These are phyloP conservation scores for Falco columbarius DNA, from an alignment of 2,797 vertebrate species.

Conservation along the genomic window DNA sequence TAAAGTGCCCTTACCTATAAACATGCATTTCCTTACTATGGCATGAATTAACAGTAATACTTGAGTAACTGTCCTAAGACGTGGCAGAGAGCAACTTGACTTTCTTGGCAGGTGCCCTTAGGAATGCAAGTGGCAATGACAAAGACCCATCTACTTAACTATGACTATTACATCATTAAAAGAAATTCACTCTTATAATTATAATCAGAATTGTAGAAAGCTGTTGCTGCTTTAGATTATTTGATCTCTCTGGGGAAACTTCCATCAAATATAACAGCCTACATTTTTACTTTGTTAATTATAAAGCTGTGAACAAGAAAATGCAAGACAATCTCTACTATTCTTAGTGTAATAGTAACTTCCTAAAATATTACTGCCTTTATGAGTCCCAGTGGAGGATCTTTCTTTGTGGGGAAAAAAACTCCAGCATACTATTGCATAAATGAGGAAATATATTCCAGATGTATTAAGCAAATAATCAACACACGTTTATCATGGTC, in stretches of 20 bases:
- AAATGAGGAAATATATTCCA: constrained; percentile 1
- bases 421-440: neutral
- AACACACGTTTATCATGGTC: neutral
- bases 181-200: constrained; percentile 42
- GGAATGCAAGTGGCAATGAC: neutral
- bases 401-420: neutral
- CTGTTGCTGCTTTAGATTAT: constrained; percentile 44
- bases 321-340: constrained; percentile 43
- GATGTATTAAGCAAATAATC: constrained; percentile 22
- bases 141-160: neutral
- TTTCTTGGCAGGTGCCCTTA: neutral
- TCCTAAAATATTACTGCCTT: constrained; percentile 54
- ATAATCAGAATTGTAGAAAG: constrained; percentile 42
- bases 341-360: constrained; percentile 51
- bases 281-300: constrained; percentile 67
- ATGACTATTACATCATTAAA: neutral
- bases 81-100: neutral
- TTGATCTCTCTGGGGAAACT: constrained; percentile 56
- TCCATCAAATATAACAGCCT: constrained; percentile 49
- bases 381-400: constrained; percentile 33
- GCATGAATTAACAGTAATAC: neutral
- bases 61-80: neutral
- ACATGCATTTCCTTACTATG: neutral
- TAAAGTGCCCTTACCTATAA: neutral
- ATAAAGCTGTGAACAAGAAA: constrained; percentile 64